Base-by-base conservation (phyloP, 1,140 invertebrate genomes). In the Acromyrmex charruanus region DNA sequence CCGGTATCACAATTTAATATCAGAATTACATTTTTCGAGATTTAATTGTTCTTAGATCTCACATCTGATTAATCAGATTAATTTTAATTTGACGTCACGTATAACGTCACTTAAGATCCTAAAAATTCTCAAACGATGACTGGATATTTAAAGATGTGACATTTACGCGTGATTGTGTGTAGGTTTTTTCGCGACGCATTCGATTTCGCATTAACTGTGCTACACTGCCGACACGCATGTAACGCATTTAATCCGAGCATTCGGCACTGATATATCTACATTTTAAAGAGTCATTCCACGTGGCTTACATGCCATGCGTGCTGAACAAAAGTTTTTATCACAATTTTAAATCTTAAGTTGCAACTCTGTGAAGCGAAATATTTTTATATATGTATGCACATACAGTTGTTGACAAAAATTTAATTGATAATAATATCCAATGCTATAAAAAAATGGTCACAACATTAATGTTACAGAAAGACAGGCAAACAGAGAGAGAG, bases 151-250 rank as follows among this genome's bases (percentile, higher is more conserved):
- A 61, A 61, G n/a, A 49, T 9, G 55, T 74, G 39, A 61, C 39
- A 59, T 39, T 44, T 74, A 74, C 18, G 25, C 25, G 18, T 28
- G 9, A 68, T 18, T 59, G 39, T 25, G 25, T 25, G 49, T 49
- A 21, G 28, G 58, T 72, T 74, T 72, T 74, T 72, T 84, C n/a
- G n/a, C 65, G 21, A 84, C 69, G 58, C 31, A 35, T 84, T 75
- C 28, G 80, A 84, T 84, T 74, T 84, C 25, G 39, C 55, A n/a
- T 61, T 51, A 84, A 61, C 49, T 0, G 35, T 21, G 58, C 63
- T 75, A 84, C 69, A 59, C 55, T 61, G 80, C 18, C 28, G 18
- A 25, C 63, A 55, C 14, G 39, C 39, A 51, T 74, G 69, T 74
- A 69, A 81, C 69, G 55, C 80, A 74, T 51, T 59, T 49, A 74